phyloP scores from a whole-genome alignment of 2,113 vertebrate species.

The Corydoras maculifer region DNA sequence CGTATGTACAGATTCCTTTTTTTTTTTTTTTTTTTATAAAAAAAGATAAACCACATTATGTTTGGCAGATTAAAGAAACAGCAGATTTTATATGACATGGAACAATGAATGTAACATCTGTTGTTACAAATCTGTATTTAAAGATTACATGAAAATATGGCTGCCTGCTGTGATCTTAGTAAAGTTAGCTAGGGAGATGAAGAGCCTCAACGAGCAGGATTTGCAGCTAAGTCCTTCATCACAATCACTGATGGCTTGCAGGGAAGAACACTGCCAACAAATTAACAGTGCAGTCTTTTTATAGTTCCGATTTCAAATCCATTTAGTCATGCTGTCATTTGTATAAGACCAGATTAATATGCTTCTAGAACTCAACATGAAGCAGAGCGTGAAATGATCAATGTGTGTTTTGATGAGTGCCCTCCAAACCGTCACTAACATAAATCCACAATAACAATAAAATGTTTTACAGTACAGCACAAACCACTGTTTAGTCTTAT shows the following conservation, averaged over 20 bases:
- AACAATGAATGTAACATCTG: not conserved
- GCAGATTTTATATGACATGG: no score
- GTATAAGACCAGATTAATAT: constrained; percentile 25
- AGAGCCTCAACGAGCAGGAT: not conserved
- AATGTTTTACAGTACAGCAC: not conserved
- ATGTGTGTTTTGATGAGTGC: constrained; percentile 18
- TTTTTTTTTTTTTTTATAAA: no score
- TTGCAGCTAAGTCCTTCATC: not conserved
- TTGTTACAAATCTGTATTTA: not conserved
- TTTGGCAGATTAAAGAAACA: no score
- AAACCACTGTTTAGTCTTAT: not conserved
- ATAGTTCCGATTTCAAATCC: constrained; percentile 28
- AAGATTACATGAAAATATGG: not conserved
- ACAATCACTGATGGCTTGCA: not conserved
- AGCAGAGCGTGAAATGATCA: constrained; percentile 41
- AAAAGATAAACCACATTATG: no score
- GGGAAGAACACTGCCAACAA: constrained; percentile 12
- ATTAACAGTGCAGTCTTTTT: constrained; percentile 16
- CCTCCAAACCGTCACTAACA: not conserved
- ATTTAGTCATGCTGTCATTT: constrained; percentile 37
- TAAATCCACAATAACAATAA: constrained; percentile 25
- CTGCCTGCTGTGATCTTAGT: not conserved
- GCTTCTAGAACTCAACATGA: constrained; percentile 28
- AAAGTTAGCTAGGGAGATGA: not conserved
- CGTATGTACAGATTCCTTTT: no score